phyloP scores from a whole-genome alignment of 2,113 vertebrate species.

The Verasper variegatus region DNA sequence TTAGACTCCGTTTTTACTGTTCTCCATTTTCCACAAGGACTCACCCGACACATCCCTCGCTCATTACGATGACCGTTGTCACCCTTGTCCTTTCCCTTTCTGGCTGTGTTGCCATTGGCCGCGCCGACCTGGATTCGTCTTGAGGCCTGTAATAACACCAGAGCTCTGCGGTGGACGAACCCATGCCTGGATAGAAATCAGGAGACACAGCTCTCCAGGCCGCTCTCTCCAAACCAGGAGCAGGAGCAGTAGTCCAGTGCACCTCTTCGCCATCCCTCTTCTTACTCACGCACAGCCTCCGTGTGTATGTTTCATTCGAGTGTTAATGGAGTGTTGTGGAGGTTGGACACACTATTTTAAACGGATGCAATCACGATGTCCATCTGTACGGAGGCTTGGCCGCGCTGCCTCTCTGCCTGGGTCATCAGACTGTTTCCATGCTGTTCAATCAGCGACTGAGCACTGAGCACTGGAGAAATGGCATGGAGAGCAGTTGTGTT shows the following conservation, averaged over 20 bases:
- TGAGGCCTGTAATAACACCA: slow-evolving; percentile 58
- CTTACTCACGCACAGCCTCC: slow-evolving; percentile 36
- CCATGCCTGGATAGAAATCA: background rate
- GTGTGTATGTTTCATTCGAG: slow-evolving; percentile 61
- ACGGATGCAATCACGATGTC: slow-evolving; percentile 71
- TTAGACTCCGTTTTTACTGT: slow-evolving; percentile 40
- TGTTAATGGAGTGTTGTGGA: slow-evolving; percentile 75
- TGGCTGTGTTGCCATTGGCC: slow-evolving; percentile 23
- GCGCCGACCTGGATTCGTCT: slow-evolving; percentile 56
- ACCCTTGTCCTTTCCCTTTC: slow-evolving; percentile 23
- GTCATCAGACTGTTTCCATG: slow-evolving; percentile 54
- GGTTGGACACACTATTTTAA: slow-evolving; percentile 46
- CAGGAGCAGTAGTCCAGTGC: slow-evolving; percentile 9
- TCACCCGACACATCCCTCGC: slow-evolving; percentile 48
- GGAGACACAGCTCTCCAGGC: slow-evolving; percentile 30
- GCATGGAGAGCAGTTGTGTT: slow-evolving; percentile 67
- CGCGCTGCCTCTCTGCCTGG: slow-evolving; percentile 41
- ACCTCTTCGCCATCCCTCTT: slow-evolving; percentile 54
- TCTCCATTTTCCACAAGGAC: slow-evolving; percentile 47
- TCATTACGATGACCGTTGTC: slow-evolving; percentile 65
- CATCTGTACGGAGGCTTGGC: slow-evolving; percentile 41
- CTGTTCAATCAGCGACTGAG: slow-evolving; percentile 69
- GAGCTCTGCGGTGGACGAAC: slow-evolving; percentile 24
- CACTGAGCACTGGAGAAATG: slow-evolving; percentile 42
- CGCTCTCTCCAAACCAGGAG: slow-evolving; percentile 22